phyloP scores from a whole-genome alignment of 2,797 vertebrate species.

The Sorex maritimensis region DNA sequence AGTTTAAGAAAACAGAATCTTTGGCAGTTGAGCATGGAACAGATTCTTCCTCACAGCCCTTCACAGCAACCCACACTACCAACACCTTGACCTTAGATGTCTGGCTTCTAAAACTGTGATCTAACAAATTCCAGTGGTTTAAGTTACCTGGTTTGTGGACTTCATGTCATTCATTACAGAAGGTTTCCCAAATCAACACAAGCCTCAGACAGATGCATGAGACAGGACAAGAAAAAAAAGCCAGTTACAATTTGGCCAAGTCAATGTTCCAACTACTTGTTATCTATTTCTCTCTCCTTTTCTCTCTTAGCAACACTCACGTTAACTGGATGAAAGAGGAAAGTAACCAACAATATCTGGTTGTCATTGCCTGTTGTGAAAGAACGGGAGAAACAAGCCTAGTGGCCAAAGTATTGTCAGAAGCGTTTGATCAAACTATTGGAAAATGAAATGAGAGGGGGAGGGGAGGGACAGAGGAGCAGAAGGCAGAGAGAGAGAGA shows the following conservation, averaged over 20 bases:
- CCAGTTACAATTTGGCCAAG: neutral
- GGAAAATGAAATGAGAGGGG: neutral
- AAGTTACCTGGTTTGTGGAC: neutral
- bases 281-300: slow-evolving; percentile 50
- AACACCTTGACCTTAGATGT: slow-evolving; percentile 4
- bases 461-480: no score
- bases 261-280: neutral
- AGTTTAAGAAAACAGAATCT: slow-evolving; percentile 47
- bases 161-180: slow-evolving; percentile 6
- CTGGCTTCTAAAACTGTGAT: neutral
- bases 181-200: neutral
- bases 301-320: slow-evolving; percentile 57
- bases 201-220: neutral
- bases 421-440: slow-evolving; percentile 21
- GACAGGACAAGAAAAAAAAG: neutral
- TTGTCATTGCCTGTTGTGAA: slow-evolving; percentile 18
- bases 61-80: neutral
- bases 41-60: neutral
- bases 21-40: neutral
- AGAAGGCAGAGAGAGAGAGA: neutral
- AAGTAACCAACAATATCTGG: slow-evolving; percentile 58
- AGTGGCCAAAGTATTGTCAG: neutral
- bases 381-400: slow-evolving; percentile 23
- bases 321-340: slow-evolving; percentile 30
- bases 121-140: neutral